These are phyloP conservation scores for Hypotaenidia philippensis DNA, from an alignment of 2,797 vertebrate species.

Conservation along the genomic window DNA sequence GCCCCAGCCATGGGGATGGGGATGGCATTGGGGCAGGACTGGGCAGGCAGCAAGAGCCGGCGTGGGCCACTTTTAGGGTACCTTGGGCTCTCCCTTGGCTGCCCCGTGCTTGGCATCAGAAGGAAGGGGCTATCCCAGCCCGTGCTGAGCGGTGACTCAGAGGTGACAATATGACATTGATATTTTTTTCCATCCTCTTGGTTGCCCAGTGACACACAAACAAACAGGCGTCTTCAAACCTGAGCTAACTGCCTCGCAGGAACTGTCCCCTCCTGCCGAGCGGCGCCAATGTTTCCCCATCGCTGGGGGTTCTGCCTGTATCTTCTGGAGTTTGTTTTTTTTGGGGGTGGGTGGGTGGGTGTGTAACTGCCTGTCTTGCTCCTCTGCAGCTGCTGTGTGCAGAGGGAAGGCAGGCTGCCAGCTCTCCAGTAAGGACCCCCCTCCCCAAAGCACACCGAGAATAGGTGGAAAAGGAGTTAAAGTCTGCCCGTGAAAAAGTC, in stretches of 20 bases:
- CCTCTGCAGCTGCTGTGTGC: not conserved
- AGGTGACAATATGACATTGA: constrained; percentile 49
- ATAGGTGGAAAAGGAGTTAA: not conserved
- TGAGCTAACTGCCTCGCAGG: not conserved
- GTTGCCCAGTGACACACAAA: constrained; percentile 58
- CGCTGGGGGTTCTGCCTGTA: not conserved
- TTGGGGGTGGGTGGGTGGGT: not conserved
- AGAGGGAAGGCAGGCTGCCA: not conserved
- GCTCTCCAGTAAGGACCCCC: not conserved
- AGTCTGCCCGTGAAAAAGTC: not conserved
- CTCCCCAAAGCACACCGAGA: not conserved
- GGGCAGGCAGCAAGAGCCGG: not conserved
- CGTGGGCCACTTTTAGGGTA: not conserved
- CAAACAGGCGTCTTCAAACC: constrained; percentile 29
- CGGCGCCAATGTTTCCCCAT: rapidly evolving
- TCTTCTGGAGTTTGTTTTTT: not conserved
- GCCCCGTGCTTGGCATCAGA: rapidly evolving
- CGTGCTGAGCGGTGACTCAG: not conserved
- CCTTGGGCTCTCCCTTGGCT: rapidly evolving
- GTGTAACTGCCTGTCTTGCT: not conserved
- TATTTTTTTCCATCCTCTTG: constrained; percentile 17
- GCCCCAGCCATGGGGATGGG: not conserved
- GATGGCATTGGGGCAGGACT: not conserved
- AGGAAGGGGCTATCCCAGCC: not conserved
- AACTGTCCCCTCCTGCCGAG: not conserved